Percentiles rank a stretch among this genome's conserved stretches.
phyloP scores from a whole-genome alignment of 1,140 invertebrate genomes.

The Homalodisca vitripennis region DNA sequence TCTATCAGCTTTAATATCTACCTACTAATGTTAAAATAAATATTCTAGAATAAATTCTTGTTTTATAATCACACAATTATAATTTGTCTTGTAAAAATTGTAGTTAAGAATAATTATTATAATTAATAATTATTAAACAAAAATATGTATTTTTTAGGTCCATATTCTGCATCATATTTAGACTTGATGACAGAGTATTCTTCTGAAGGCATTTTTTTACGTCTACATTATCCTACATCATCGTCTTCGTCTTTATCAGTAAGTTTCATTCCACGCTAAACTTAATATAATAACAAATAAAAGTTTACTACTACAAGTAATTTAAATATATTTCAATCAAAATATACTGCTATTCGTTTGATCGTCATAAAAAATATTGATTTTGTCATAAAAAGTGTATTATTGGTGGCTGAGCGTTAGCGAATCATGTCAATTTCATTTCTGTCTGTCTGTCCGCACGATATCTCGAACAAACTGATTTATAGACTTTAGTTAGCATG shows the following conservation, averaged over 20 bases:
- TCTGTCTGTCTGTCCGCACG: too few species aligned
- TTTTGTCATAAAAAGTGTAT: background rate
- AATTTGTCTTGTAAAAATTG: too few species aligned
- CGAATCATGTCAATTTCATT: too few species aligned
- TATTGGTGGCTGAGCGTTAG: background rate
- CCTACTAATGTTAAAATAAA: too few species aligned
- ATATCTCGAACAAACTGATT: too few species aligned
- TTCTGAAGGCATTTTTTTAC: slow-evolving; percentile 47
- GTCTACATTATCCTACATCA: slow-evolving; percentile 51
- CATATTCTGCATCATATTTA: slow-evolving; percentile 48
- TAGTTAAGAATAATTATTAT: too few species aligned
- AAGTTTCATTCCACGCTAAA: slow-evolving; percentile 34
- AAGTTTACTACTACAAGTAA: slow-evolving; percentile 4
- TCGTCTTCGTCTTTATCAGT: slow-evolving; percentile 42
- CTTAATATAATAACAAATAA: background rate
- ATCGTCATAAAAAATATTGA: background rate
- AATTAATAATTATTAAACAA: too few species aligned
- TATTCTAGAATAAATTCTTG: too few species aligned
- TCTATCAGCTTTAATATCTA: too few species aligned
- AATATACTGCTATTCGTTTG: background rate
- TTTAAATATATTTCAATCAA: background rate
- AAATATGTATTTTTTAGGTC: slow-evolving; percentile 51
- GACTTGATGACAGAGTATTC: slow-evolving; percentile 51
- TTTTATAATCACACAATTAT: too few species aligned
- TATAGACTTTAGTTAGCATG: too few species aligned